Evolutionary conservation across 2,888 invertebrate genomes (phyloP), one percentile per base, ranked within the genome.

Genomic region (Celastrina argiolus): DNA sequence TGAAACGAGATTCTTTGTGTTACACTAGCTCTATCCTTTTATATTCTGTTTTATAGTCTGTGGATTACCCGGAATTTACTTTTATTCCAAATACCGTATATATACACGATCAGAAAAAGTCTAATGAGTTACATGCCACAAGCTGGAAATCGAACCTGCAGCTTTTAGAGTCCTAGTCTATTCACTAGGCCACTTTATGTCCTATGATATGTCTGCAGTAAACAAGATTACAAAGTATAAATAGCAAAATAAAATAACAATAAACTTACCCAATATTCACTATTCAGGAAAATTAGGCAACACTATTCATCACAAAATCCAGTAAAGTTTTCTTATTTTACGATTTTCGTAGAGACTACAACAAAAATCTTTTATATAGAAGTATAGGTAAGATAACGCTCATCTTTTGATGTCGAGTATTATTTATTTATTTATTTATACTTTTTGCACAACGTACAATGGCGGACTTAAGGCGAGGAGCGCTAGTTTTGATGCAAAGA

Each of bases 1-100:
- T 65, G 51, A 61, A 56, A 67, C 61, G 45, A 61, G 59, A 58
- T 66, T 66, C 66, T 61, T 66, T 66, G 66, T 66, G 45, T 22
- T 18, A 18, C 66, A 42, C 16, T 59, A 66, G 59, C 66, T 66
- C 31, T 59, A 61, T 36, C 58, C 41, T 59, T 66, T 42, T 56
- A 45, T 66, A 36, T 66, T n/a, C n/a, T n/a, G n/a, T n/a, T n/a
- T 66, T 66, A n/a, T 59, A 66, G 42, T 36, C 16, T 12, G 31
- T 22, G 31, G 31, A n/a, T 41, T 41, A 18, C 42, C 31, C 34
- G 66, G 6, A n/a, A n/a, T n/a, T n/a, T n/a, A n/a, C n/a, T n/a
- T n/a, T n/a, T n/a, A n/a, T n/a, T n/a, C n/a, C n/a, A n/a, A n/a
- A n/a, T n/a, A n/a, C n/a, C n/a, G n/a, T n/a, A n/a, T n/a, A n/a